Percentiles rank a stretch among this genome's conserved stretches.
Evolutionary conservation across 2,797 vertebrate genomes (phyloP).

Genomic region (Pangasius sanitwongsei): DNA sequence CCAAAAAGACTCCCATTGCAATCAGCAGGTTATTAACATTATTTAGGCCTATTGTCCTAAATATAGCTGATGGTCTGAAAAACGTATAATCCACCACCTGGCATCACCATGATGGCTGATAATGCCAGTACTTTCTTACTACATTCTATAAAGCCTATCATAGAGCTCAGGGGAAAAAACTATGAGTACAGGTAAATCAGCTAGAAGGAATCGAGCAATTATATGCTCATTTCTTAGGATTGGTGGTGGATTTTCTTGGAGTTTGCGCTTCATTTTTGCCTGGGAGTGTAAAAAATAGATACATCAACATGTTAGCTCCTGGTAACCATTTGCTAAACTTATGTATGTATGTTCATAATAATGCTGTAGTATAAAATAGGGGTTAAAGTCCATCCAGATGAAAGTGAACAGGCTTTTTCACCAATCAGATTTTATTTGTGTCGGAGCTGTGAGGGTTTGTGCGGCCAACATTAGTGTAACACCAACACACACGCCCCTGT

Average conservation of each 20-base stretch:
- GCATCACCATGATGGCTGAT: constrained; percentile 1
- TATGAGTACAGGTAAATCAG: background rate
- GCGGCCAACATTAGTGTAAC: too few relatives aligned
- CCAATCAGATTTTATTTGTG: background rate
- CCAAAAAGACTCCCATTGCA: background rate
- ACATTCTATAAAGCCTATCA: constrained; percentile 3
- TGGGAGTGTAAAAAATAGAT: background rate
- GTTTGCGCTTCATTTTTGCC: background rate
- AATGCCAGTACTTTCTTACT: background rate
- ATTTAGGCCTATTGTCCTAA: background rate
- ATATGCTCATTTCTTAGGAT: background rate
- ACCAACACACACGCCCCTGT: background rate
- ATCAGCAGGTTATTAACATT: background rate
- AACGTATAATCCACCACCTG: constrained; percentile 21
- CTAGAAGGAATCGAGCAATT: background rate
- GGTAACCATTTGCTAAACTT: background rate
- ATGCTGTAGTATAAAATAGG: background rate
- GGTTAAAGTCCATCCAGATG: background rate
- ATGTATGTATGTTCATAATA: background rate
- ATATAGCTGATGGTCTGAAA: constrained; percentile 7
- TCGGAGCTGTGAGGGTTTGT: background rate
- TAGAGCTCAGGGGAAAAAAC: background rate
- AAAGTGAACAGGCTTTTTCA: background rate
- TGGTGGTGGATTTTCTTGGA: background rate
- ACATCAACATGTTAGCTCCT: background rate